Evolutionary conservation across 2,888 invertebrate species (phyloP).

Genomic region (Pantelozetes paolii): DNA sequence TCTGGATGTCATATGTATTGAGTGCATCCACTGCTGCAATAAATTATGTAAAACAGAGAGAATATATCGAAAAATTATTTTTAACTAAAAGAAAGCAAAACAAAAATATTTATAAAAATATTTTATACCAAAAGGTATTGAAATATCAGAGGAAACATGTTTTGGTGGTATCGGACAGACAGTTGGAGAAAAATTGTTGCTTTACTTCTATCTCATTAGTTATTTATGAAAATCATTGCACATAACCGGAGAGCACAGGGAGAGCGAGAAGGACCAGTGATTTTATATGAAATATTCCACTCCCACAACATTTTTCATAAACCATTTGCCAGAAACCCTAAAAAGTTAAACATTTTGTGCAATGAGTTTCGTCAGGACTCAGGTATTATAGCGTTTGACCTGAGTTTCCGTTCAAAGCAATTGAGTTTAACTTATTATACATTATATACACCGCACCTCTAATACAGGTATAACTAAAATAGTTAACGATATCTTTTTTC

Average conservation of each 20-base stretch:
- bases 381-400: background rate
- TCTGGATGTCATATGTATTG: background rate
- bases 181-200: background rate
- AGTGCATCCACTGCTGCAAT: background rate
- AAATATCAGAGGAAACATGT: background rate
- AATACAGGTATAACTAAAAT: background rate
- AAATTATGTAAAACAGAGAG: background rate
- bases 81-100: background rate
- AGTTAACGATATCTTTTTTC: slow-evolving; percentile 4
- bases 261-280: background rate
- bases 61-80: background rate
- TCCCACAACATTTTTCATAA: slow-evolving; percentile 24
- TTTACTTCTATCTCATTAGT: slow-evolving; percentile 1
- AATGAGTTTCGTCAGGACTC: background rate
- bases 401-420: slow-evolving; percentile 19
- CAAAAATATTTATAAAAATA: background rate
- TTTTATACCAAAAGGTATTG: background rate
- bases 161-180: background rate
- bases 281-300: slow-evolving; percentile 6
- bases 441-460: slow-evolving; percentile 18
- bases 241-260: background rate
- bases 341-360: background rate
- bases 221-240: slow-evolving; percentile 6
- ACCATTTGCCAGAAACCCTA: background rate
- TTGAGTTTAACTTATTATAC: slow-evolving; percentile 17